These are phyloP conservation scores for Trichomalopsis sarcophagae DNA, from an alignment of 1,140 invertebrate genomes.

Conservation along the genomic window DNA sequence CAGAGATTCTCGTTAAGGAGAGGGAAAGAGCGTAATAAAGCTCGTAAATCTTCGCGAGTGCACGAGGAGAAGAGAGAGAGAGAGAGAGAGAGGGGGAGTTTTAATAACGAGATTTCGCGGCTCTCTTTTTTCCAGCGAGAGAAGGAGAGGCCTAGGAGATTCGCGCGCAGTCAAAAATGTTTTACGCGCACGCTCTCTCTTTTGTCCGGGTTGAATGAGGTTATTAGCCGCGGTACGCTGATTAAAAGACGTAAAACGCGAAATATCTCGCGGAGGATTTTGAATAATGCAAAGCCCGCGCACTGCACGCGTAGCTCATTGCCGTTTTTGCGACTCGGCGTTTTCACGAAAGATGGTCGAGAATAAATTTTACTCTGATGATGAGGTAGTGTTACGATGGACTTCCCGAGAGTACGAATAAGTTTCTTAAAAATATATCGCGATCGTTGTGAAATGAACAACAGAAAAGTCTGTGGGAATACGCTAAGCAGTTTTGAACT, in stretches of 20 bases:
- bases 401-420: too few species aligned
- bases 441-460: too few species aligned
- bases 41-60: background rate
- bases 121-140: background rate
- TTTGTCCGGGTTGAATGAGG: background rate
- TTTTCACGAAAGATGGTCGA: too few species aligned
- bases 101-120: constrained; percentile 24
- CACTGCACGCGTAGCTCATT: background rate
- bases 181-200: background rate
- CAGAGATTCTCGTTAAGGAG: constrained; percentile 29
- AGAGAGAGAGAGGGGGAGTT: background rate
- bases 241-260: constrained; percentile 1
- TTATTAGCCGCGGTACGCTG: background rate
- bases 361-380: too few species aligned
- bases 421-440: too few species aligned
- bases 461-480: too few species aligned
- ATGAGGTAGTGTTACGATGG: too few species aligned
- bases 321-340: too few species aligned
- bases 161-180: background rate
- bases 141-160: background rate
- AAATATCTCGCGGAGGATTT: background rate
- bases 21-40: constrained; percentile 2
- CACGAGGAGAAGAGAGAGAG: background rate
- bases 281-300: background rate
- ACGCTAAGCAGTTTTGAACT: too few species aligned